Evolutionary conservation across 2,888 invertebrate genomes (phyloP), one percentile per base, ranked within the genome.

Genomic region (Drosophila acutilabella): DNA sequence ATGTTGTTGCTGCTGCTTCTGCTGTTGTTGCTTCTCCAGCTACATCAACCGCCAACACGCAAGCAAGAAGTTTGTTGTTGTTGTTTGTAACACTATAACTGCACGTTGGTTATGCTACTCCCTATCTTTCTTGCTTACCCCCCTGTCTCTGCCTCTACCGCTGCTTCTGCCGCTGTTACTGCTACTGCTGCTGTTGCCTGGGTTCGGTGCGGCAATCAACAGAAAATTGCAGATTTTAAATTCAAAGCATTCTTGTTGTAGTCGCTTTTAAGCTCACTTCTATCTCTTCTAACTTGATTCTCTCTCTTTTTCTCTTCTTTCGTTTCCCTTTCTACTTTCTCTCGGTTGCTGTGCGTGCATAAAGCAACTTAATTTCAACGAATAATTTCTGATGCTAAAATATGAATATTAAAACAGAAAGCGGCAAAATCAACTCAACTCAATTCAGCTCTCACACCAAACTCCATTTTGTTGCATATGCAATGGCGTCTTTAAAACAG

Each of bases 201-300:
- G 16, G 36, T 54, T 74, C 78, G 81, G 71, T 86, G 82, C 75
- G 81, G 89, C 89, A 87, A 87, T 87, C 86, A 87, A 87, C 86
- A 77, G 81, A 88, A 87, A 89, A 87, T 88, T 87, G 86, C 89
- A 89, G 89, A 87, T 89, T 87, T 82, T 89, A 89, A 89, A 87
- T 87, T 87, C 86, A 87, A 89, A 86, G 81, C 89, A 88, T 89
- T 89, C 76, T 89, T 74, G 68, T 54, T 59, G 75, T 62, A 70
- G 73, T 78, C 71, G 71, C 78, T 82, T 79, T 85, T 82, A 79
- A 82, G 77, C 81, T 80, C 40, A 57, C 61, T 80, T 78, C 76
- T 47, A 53, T 64, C 64, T 52, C 40, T 52, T 33, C 50, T 30
- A 11, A 13, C 42, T 52, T 36, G 45, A 33, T 20, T 20, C 50